Evolutionary conservation across 2,888 invertebrate genomes (phyloP).

Genomic region (Netelia fuscicornis): DNA sequence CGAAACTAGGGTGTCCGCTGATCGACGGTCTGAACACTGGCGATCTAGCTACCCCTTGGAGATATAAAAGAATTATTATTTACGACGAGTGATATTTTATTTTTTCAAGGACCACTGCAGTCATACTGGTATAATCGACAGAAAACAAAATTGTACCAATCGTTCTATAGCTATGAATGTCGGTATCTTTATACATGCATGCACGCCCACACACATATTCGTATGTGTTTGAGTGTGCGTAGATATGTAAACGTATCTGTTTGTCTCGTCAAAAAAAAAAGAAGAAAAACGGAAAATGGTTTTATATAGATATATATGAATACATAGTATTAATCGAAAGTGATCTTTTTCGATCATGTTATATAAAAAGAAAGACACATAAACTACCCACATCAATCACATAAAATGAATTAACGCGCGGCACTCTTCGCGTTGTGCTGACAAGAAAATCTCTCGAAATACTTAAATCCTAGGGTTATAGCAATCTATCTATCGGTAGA

Average conservation of each 20-base stretch:
- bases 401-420: slow-evolving; percentile 21
- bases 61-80: background rate
- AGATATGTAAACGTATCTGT: slow-evolving; percentile 1
- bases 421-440: slow-evolving; percentile 16
- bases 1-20: background rate
- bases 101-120: slow-evolving; percentile 48
- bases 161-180: slow-evolving; percentile 22
- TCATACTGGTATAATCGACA: background rate
- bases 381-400: slow-evolving; percentile 41
- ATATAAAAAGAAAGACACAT: slow-evolving; percentile 28
- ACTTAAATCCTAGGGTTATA: slow-evolving; percentile 35
- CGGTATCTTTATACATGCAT: slow-evolving; percentile 10
- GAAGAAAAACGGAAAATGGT: slow-evolving; percentile 4
- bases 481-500: slow-evolving; percentile 37
- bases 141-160: background rate
- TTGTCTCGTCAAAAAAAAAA: slow-evolving; percentile 6
- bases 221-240: slow-evolving; percentile 4
- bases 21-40: background rate
- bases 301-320: slow-evolving; percentile 11
- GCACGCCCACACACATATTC: background rate
- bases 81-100: slow-evolving; percentile 21
- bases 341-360: slow-evolving; percentile 56
- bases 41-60: background rate
- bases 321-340: slow-evolving; percentile 61
- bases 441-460: background rate